Base-by-base conservation (phyloP, 2,888 invertebrate genomes). In the Ophioninae sp. region DNA sequence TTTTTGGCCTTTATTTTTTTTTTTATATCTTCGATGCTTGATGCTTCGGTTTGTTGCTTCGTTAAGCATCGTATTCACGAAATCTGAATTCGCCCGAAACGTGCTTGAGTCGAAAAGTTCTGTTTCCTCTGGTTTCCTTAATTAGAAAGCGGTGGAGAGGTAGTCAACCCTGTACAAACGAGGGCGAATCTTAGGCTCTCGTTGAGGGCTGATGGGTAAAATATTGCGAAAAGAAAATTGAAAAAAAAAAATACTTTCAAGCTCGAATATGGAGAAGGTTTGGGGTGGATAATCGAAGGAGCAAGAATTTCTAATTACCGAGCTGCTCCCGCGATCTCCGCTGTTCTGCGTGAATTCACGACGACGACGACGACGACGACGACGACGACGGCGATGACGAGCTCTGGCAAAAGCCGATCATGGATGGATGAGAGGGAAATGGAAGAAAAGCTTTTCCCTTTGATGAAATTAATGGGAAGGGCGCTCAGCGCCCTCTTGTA, bases 261-360 rank as follows among this genome's bases (percentile, higher is more conserved):
- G 64, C 50, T 50, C 67, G 59, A 39, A 39, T 39, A 13, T 17
- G 50, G 17, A 50, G 3, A 10, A 13, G 50, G 50, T 13, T 50
- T 10, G 59, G 59, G 20, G 41, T 64, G 79, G 67, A 76, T 83
- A 76, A 80, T 83, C 80, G 80, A 70, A 79, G 79, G 44, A 77
- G 76, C 70, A 83, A 83, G 80, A 83, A 83, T 83, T 83, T 77
- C 72, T 83, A 83, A 83, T 83, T 80, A 83, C 79, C 72, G 77
- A 23, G 41, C 72, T 50, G n/a, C n/a, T 70, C 73, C 50, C 70
- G 68, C 72, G 76, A 37, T 59, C 21, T 56, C 44, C 21, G 70
- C 39, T 57, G 41, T 65, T 61, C 72, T 6, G 73, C 67, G 73
- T 61, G 74, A 82, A 79, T 64, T 61, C 70, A 70, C 70, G 50